A percentile compares a stretch with the other conserved stretches of the same genome.
Conservation (phyloP, 2,113 vertebrate genomes). For the Callaeas wilsoni region DNA sequence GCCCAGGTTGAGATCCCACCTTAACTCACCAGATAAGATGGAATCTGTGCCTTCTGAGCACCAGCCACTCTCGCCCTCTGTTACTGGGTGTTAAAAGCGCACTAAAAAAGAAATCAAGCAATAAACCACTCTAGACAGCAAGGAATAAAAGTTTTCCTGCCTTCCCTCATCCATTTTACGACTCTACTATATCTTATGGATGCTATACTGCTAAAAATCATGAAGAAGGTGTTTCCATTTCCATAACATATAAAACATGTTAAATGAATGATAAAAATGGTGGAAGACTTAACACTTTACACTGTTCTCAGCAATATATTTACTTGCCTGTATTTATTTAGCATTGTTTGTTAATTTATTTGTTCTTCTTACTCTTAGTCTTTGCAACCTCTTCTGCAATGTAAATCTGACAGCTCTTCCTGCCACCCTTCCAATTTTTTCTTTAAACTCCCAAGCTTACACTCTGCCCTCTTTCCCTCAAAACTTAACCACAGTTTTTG, state of each 20-base stretch:
- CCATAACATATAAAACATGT: rapidly evolving
- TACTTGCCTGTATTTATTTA: neutral
- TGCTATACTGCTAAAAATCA: neutral
- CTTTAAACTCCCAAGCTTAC: neutral
- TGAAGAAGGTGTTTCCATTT: neutral
- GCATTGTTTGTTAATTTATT: neutral
- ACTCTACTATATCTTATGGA: neutral
- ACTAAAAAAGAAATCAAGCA: neutral
- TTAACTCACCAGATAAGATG: neutral
- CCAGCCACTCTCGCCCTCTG: neutral
- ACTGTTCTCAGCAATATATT: neutral
- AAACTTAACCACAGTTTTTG: neutral
- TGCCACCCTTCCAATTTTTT: neutral
- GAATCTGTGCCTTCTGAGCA: neutral
- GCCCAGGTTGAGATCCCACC: neutral
- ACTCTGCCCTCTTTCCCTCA: neutral
- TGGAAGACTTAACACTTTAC: neutral
- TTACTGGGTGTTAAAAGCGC: neutral
- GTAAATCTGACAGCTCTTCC: neutral
- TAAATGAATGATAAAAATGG: neutral
- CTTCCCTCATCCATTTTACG: rapidly evolving
- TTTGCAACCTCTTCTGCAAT: neutral
- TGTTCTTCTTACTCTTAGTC: neutral
- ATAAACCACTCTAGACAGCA: neutral
- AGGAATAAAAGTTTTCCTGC: neutral